Evolutionary conservation across 2,888 invertebrate genomes (phyloP), one percentile per base, ranked within the genome.

Genomic region (Acrocera orbiculus): DNA sequence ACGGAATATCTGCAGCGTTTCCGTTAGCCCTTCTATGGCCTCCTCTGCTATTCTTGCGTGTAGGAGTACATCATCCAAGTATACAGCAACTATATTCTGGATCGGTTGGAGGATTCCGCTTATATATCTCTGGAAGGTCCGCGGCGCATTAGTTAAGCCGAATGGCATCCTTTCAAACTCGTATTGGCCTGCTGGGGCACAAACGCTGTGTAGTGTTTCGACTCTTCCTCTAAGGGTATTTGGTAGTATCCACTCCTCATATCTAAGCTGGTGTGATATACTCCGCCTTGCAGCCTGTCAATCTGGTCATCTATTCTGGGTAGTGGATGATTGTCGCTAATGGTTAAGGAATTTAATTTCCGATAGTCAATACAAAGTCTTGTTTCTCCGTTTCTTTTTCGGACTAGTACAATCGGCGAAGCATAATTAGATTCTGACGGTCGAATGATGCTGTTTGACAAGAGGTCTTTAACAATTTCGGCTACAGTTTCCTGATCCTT

Each of bases 161-260:
- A 53, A 58, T 2, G 51, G 48, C 46, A 53, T 46, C 1, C 40
- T 16, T 2, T 37, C 22, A 32, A 44, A 52, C 37, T 52, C 45
- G 25, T 40, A 54, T 3, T 48, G 40, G 3, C 51, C 50, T n/a
- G n/a, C n/a, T n/a, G n/a, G n/a, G n/a, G n/a, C n/a, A n/a, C n/a
- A n/a, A n/a, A n/a, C n/a, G n/a, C n/a, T n/a, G n/a, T n/a, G n/a
- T n/a, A n/a, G 2, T 32, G 37, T 6, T 45, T 42, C 16, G 47
- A 48, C 1, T 47, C 29, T 49, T 52, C 31, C 40, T 39, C 42
- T 46, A 46, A 2, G 2, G 27, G 20, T 15, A 32, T 15, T 27
- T 32, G 27, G 7, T 32, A 32, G 5, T 36, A 32, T 7, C 50
- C 53, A 1, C 40, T 34, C 3, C 37, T 33, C 16, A 49, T 29